Conservation (phyloP, 2,113 vertebrate genomes). For the Chionodraco myersi region DNA sequence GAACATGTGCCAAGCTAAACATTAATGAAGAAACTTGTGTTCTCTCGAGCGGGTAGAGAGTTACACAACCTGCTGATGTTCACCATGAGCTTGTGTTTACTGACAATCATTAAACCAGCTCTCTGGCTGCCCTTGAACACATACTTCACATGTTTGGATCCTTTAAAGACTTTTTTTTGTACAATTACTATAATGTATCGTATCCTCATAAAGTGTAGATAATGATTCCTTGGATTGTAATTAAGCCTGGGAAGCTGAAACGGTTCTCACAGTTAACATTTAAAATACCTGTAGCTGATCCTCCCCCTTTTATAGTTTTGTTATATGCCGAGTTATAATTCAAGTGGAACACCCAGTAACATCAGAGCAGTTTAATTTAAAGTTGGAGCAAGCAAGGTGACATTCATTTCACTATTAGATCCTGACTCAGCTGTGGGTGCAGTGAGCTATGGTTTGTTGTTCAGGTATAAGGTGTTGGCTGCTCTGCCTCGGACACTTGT, state of each 20-base stretch:
- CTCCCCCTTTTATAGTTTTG: conserved; percentile 1
- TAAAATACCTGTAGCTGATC: conserved; percentile 10
- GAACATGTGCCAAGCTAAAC: conserved; percentile 62
- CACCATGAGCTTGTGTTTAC: conserved; percentile 60
- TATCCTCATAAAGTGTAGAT: neutral
- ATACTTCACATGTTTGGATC: conserved; percentile 49
- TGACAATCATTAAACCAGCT: conserved; percentile 77
- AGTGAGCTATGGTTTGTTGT: conserved; percentile 50
- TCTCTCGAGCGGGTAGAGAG: conserved; percentile 25
- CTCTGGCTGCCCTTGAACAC: conserved; percentile 45
- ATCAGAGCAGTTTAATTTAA: conserved; percentile 22
- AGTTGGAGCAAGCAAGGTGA: conserved; percentile 73
- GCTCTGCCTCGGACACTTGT: conserved; percentile 11
- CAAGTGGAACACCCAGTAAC: conserved; percentile 18
- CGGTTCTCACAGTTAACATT: conserved; percentile 8
- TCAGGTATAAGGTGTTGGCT: conserved; percentile 56
- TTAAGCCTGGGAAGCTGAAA: conserved; percentile 12
- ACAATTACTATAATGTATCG: conserved; percentile 9
- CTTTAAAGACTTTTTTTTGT: too few relatives aligned
- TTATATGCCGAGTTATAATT: neutral
- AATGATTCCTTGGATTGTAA: neutral
- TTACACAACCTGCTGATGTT: conserved; percentile 61
- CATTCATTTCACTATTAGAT: conserved; percentile 75
- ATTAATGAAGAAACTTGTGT: conserved; percentile 64
- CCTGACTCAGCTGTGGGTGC: conserved; percentile 71